These are phyloP conservation scores for Intellagama lesueurii DNA, from an alignment of 2,797 vertebrate genomes.

Conservation along the genomic window DNA sequence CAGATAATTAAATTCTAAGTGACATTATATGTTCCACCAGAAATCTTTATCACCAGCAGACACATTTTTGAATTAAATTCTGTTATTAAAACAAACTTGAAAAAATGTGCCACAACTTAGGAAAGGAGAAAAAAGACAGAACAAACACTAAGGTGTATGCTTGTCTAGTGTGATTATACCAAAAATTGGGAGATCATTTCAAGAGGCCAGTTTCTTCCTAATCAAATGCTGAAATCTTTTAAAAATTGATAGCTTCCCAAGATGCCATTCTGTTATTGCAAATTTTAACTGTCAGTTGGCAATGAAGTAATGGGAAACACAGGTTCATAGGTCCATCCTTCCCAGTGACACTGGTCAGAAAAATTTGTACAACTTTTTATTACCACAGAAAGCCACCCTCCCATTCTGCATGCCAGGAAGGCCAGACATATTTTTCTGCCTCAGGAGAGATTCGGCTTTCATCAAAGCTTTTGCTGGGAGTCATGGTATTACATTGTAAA, in stretches of 20 bases:
- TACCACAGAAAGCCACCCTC: background rate
- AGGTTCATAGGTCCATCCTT: background rate
- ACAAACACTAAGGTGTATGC: background rate
- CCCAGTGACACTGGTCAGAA: background rate
- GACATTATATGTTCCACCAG: background rate
- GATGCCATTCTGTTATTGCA: background rate
- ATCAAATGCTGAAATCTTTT: background rate
- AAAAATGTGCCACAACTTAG: background rate
- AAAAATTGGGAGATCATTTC: background rate
- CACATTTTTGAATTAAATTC: background rate
- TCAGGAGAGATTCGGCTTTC: background rate
- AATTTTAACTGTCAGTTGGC: background rate
- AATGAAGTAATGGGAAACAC: background rate
- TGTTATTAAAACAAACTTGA: background rate
- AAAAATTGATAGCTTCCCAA: background rate
- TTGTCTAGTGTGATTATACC: background rate
- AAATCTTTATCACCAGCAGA: background rate
- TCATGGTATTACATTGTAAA: too few species aligned
- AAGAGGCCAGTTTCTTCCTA: too few species aligned
- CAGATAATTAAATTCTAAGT: background rate
- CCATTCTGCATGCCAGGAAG: background rate
- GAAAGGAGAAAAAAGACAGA: background rate
- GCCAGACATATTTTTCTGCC: background rate
- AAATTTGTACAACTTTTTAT: background rate
- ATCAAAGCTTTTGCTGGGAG: too few species aligned